Conservation (phyloP, 1,140 invertebrate species). For the Drosophila sproati region DNA sequence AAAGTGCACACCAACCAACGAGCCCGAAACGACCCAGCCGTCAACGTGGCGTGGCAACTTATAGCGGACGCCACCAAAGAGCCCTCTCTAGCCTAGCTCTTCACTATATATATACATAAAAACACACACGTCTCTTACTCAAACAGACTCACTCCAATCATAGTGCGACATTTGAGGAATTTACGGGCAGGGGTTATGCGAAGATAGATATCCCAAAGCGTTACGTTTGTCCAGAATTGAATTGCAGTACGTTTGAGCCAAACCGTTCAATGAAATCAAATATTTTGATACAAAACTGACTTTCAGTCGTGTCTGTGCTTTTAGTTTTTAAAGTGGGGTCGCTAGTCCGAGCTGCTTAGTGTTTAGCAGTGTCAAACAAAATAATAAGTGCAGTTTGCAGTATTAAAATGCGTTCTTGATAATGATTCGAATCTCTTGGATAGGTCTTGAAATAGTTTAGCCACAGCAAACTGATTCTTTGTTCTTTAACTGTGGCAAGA, state of each 20-base stretch:
- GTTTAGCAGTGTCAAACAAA: not conserved
- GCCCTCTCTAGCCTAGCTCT: too few relatives aligned
- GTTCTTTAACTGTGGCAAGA: too few relatives aligned
- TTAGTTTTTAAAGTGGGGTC: too few relatives aligned
- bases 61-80: not conserved
- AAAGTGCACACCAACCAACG: conserved; percentile 56
- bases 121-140: conserved; percentile 14
- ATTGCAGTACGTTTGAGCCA: conserved; percentile 55
- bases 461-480: too few relatives aligned
- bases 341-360: not conserved
- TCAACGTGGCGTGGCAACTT: not conserved
- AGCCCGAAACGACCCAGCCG: not conserved
- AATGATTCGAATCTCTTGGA: too few relatives aligned
- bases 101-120: too few relatives aligned
- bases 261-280: conserved; percentile 63
- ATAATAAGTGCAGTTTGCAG: not conserved
- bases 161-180: conserved; percentile 35
- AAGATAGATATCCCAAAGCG: not conserved
- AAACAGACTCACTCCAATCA: conserved; percentile 15
- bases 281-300: conserved; percentile 65
- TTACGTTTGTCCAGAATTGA: conserved; percentile 1
- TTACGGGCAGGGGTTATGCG: conserved; percentile 1
- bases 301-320: too few relatives aligned
- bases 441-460: too few relatives aligned
- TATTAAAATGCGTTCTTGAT: not conserved